Evolutionary conservation across 2,888 invertebrate species (phyloP).

Genomic region (Eristalis tenax): DNA sequence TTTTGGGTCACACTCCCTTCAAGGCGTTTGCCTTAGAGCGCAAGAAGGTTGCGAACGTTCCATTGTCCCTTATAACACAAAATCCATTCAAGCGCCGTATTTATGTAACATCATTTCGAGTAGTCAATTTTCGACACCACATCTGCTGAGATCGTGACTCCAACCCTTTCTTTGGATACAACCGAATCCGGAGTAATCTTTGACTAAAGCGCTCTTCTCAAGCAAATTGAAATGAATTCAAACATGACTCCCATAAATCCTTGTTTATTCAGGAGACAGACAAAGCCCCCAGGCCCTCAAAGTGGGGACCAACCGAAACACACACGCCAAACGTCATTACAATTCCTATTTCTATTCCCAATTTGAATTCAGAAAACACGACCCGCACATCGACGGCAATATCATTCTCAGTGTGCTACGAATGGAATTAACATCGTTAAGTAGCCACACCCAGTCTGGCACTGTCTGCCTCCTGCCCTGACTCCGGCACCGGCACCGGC

Average conservation of each 20-base stretch:
- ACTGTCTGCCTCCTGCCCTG: neutral
- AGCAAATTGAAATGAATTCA: conserved; percentile 52
- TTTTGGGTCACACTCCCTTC: neutral
- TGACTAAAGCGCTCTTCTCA: conserved; percentile 31
- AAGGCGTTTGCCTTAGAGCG: neutral
- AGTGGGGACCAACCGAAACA: conserved; percentile 13
- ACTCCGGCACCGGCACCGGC: neutral
- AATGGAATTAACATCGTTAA: conserved; percentile 71
- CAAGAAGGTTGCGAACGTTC: neutral
- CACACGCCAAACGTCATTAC: conserved; percentile 49
- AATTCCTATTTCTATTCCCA: conserved; percentile 60
- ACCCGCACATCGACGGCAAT: conserved; percentile 61
- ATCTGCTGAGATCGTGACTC: conserved; percentile 27
- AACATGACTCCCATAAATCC: conserved; percentile 59
- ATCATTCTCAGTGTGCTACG: conserved; percentile 50
- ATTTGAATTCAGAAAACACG: conserved; percentile 63
- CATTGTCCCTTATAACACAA: neutral
- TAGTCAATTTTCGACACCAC: conserved; percentile 28
- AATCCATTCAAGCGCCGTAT: neutral
- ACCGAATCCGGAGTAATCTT: conserved; percentile 39
- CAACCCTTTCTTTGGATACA: conserved; percentile 38
- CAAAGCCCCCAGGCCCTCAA: neutral
- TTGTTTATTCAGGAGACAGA: conserved; percentile 35
- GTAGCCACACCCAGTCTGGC: conserved; percentile 67
- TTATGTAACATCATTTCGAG: conserved; percentile 23